phyloP scores from a whole-genome alignment of 1,140 invertebrate species.

The Cephus cinctus region DNA sequence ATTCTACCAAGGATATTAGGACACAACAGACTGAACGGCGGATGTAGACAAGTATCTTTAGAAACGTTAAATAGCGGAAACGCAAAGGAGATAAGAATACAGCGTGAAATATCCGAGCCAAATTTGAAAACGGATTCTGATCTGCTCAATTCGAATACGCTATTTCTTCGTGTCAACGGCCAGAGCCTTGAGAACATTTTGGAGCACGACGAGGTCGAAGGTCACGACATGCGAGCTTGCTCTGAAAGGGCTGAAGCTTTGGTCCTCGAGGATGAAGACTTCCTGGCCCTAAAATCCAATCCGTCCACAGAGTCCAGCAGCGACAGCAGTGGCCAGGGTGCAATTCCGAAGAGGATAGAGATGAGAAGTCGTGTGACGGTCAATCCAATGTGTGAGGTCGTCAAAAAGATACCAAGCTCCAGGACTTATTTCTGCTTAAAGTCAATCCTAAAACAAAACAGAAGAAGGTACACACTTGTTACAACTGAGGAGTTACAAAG shows the following conservation, averaged over 20 bases:
- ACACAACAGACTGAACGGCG: not conserved
- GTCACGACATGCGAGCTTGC: conserved; percentile 3
- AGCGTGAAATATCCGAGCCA: conserved; percentile 48
- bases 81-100: no score
- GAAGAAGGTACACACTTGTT: conserved; percentile 45
- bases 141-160: conserved; percentile 15
- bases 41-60: no score
- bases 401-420: conserved; percentile 30
- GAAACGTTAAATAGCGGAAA: conserved; percentile 7
- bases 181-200: conserved; percentile 48
- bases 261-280: not conserved
- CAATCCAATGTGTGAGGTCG: conserved; percentile 37
- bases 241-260: conserved; percentile 3
- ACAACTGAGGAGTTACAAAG: conserved; percentile 43
- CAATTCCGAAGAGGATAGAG: conserved; percentile 34
- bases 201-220: conserved; percentile 38
- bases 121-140: conserved; percentile 38
- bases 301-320: not conserved
- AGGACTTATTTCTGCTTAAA: conserved; percentile 49
- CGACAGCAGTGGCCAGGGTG: conserved; percentile 29
- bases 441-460: conserved; percentile 48
- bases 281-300: not conserved
- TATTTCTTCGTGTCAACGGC: conserved; percentile 28
- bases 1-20: not conserved
- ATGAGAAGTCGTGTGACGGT: conserved; percentile 29